A percentile compares a stretch with the other conserved stretches of the same genome.
phyloP scores from a whole-genome alignment of 1,140 invertebrate species.

The Oryzaephilus surinamensis region DNA sequence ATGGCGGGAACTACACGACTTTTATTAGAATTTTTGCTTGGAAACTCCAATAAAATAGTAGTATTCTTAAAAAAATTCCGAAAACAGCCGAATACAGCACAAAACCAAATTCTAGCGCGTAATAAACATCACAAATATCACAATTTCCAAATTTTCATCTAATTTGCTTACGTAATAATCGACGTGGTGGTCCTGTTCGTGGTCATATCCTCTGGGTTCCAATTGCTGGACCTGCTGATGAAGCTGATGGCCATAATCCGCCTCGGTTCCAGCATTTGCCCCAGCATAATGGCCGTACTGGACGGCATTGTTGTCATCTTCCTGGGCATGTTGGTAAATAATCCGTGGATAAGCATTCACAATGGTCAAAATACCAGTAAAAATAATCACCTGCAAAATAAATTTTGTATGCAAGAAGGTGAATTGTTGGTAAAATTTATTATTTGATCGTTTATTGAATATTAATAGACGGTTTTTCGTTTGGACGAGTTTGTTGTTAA shows the following conservation, averaged over 20 bases:
- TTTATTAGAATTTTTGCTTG: too few relatives aligned
- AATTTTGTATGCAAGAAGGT: neutral
- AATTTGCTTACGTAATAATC: conserved; percentile 36
- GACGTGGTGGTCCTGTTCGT: conserved; percentile 31
- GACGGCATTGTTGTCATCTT: neutral
- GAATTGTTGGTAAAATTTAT: too few relatives aligned
- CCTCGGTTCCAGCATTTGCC: too few relatives aligned
- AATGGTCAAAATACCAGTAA: too few relatives aligned
- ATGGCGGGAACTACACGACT: too few relatives aligned
- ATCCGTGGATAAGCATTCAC: neutral
- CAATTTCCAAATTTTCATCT: neutral
- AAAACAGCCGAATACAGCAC: too few relatives aligned
- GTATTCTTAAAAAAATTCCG: too few relatives aligned
- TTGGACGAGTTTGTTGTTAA: too few relatives aligned
- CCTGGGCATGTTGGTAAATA: neutral
- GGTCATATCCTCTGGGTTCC: neutral
- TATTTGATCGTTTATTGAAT: too few relatives aligned
- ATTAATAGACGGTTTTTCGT: too few relatives aligned
- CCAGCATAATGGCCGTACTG: neutral
- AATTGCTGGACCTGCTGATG: neutral
- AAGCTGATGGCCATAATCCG: neutral
- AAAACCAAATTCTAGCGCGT: neutral
- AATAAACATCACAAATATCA: neutral
- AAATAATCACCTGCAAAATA: neutral
- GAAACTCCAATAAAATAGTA: too few relatives aligned